Evolutionary conservation across 2,888 invertebrate genomes (phyloP), one percentile per base, ranked within the genome.

Genomic region (Trissoscelio sp.): DNA sequence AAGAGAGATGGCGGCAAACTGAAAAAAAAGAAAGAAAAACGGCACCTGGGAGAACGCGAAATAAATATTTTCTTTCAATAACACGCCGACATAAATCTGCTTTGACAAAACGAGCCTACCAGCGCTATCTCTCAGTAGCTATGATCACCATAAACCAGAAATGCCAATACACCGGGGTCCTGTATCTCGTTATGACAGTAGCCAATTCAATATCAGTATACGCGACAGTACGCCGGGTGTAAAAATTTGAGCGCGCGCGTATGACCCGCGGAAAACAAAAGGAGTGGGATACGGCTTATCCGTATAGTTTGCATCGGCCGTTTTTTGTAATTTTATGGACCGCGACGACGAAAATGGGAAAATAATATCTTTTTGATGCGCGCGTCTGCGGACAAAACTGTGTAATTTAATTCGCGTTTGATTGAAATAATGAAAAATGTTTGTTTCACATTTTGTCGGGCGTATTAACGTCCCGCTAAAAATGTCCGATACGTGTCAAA

Each of bases 11-110:
- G 37, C 11, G 7, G 37, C 5, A 2, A 11, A 48, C 14, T 7
- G 16, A 31, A 22, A 7, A 58, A n/a, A 31, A 12, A 9, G 11
- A 20, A 22, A 14, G 22, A 57, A 39, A 60, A 51, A 16, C 1
- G 20, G 16, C 46, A 44, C n/a, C 22, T 62, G 44, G 20, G 58
- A 58, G 39, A 24, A 37, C 6, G 24, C 16, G 58, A 60, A 73
- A 73, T 79, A 79, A 79, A 80, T 80, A 80, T 80, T 74, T 80
- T 69, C 69, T 80, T 80, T 80, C 80, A 70, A 80, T 80, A 80
- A 80, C 80, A 70, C 57, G 16, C 24, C 55, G 42, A 11, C 57
- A 60, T 80, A 80, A 80, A 80, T 80, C 74, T 28, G 37, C 34
- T 74, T 74, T 64, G 74, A 80, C 80, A 75, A 75, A 80, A 58